Base-by-base conservation (phyloP, 2,113 vertebrate genomes). In the Diphyllodes magnificus region DNA sequence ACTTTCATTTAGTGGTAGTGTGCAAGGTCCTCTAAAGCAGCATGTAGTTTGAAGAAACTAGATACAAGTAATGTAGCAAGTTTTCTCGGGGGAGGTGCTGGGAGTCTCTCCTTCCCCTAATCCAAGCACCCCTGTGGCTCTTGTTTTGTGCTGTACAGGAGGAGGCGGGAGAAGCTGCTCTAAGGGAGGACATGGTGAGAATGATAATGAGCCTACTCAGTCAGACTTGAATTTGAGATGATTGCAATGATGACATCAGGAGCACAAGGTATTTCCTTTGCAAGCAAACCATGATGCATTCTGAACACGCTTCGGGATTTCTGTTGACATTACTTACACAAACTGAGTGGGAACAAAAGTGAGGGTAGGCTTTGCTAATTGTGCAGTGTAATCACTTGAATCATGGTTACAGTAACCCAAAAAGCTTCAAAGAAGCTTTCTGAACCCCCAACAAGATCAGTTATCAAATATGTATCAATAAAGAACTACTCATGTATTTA, bases 151-250 rank as follows among this genome's bases (percentile, higher is more conserved):
- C 47, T 70, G 86, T 93, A 69, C 57, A 76, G 15, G 63, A 86
- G 86, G 61, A 92, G 92, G 94, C 64, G 77, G 86, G 82, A 88
- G 49, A 95, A 47, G 61, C 94, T 86, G 90, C 75, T 82, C 53
- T 54, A 64, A 42, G 83, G 57, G 59, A 91, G 84, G 45, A 87
- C 96, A 92, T 84, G 81, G 86, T 49, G 56, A 35, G 95, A 95
- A 96, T 94, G 81, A 86, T 95, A 77, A 90, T 77, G 91, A 96
- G 70, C 86, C 73, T 53, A 54, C 90, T 73, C 84, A 77, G 72
- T 84, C 75, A 81, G 88, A 86, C 77, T 61, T 93, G 72, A 68
- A 95, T 87, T 66, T 92, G 76, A 92, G 89, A 44, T 81, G 31
- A 87, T 78, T 64, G 88, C 71, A 81, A 30, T 83, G 95, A 87